Evolutionary conservation across 2,888 invertebrate genomes (phyloP), one percentile per base, ranked within the genome.

Genomic region (Caenorhabditis japonica): DNA sequence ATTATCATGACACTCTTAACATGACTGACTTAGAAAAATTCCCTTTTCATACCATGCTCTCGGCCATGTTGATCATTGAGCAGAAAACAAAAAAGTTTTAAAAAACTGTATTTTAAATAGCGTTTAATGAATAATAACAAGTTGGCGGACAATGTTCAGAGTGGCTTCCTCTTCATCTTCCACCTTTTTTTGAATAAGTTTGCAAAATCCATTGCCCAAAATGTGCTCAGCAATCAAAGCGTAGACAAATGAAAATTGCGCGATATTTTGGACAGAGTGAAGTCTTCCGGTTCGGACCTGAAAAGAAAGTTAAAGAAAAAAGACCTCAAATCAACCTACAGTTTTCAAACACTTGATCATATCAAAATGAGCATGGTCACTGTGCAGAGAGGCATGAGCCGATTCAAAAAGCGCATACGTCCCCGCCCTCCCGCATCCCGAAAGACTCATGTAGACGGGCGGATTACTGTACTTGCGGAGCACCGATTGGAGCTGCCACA

Each of bases 401-500:
- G 36, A 36, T 30, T 78, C 75, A 30, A 81, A 73, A 4, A 78
- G 51, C 3, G 79, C 81, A 52, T 55, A 81, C 5, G 79, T 78
- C 43, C 79, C 78, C 13, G 81, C 81, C 36, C 81, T 47, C 33
- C 81, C 81, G 51, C 79, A 75, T 21, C 81, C 81, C 5, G 77
- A 76, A 21, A 77, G 52, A 38, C 78, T 78, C 71, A 81, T 62
- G 59, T 75, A 77, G 34, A 76, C 76, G 27, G 51, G 75, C 7
- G 81, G 75, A 17, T 33, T 34, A 5, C 41, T 13, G 61, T 81
- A 81, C 41, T 72, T 66, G 19, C 75, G 55, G n/a, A 79, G 49
- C 19, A 49, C 60, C 4, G 76, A 71, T 30, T 76, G 74, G 8
- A 79, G 13, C 34, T 60, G 64, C 76, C 74, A 71, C 13, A 76